Evolutionary conservation across 2,888 invertebrate species (phyloP).

Genomic region (Drosophila niveifrons): DNA sequence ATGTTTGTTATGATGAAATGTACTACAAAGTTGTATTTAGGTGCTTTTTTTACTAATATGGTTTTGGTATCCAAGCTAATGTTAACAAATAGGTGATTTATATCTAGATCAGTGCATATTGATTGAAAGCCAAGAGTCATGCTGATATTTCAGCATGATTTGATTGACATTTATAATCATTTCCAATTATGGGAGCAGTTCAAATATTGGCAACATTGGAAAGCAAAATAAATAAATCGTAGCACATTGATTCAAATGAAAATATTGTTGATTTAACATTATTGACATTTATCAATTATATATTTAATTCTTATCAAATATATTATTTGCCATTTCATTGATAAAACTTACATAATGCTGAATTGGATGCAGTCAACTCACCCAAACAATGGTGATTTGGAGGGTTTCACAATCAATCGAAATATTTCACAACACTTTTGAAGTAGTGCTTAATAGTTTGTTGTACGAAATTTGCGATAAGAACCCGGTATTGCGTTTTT

Average conservation of each 20-base stretch:
- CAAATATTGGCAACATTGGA: no score
- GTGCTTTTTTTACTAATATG: background rate
- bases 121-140: background rate
- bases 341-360: conserved; percentile 24
- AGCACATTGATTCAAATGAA: background rate
- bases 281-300: background rate
- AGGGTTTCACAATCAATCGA: conserved; percentile 13
- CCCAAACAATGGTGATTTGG: background rate
- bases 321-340: background rate
- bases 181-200: no score
- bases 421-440: conserved; percentile 26
- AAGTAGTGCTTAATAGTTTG: conserved; percentile 7
- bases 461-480: conserved; percentile 24
- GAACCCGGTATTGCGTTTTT: conserved; percentile 4
- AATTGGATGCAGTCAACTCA: background rate
- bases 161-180: no score
- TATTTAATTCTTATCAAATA: background rate
- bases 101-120: background rate
- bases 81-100: background rate
- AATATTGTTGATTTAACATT: background rate
- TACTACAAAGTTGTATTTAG: background rate
- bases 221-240: background rate
- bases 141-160: background rate
- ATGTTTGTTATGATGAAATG: conserved; percentile 5
- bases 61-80: background rate